Conservation (phyloP, 1,140 invertebrate genomes). For the Anastatus disparis region DNA sequence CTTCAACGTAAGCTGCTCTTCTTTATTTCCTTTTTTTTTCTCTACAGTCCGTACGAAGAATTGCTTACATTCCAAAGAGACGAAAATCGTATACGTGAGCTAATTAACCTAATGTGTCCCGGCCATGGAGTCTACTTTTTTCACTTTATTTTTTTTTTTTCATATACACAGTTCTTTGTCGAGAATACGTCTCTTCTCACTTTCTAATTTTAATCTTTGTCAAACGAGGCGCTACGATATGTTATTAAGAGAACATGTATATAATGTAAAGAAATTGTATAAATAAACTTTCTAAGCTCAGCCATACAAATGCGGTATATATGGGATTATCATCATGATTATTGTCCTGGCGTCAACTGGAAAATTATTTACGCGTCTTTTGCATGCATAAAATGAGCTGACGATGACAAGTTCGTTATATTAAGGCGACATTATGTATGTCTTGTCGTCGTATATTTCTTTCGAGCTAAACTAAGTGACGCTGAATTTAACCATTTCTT, state of each 20-base stretch:
- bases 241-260: slow-evolving; percentile 2
- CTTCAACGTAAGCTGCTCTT: not conserved
- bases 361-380: too few relatives aligned
- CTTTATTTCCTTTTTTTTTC: not conserved
- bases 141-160: not conserved
- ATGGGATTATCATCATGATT: slow-evolving; percentile 8
- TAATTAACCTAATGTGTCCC: not conserved
- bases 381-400: too few relatives aligned
- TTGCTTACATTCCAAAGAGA: not conserved
- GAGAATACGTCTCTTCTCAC: not conserved
- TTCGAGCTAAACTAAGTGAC: too few relatives aligned
- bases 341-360: slow-evolving; percentile 12
- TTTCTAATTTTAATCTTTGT: slow-evolving; percentile 41
- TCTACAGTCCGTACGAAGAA: too few relatives aligned
- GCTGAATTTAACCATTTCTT: too few relatives aligned
- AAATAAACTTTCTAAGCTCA: slow-evolving; percentile 34
- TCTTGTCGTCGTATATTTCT: too few relatives aligned
- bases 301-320: not conserved
- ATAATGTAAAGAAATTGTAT: slow-evolving; percentile 7
- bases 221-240: slow-evolving; percentile 9
- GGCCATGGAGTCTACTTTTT: not conserved
- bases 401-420: too few relatives aligned
- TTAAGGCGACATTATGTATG: too few relatives aligned
- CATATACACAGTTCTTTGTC: too few relatives aligned
- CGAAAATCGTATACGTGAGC: slow-evolving; percentile 4